Conservation (phyloP, 2,888 invertebrate species). For the Phortica magna region DNA sequence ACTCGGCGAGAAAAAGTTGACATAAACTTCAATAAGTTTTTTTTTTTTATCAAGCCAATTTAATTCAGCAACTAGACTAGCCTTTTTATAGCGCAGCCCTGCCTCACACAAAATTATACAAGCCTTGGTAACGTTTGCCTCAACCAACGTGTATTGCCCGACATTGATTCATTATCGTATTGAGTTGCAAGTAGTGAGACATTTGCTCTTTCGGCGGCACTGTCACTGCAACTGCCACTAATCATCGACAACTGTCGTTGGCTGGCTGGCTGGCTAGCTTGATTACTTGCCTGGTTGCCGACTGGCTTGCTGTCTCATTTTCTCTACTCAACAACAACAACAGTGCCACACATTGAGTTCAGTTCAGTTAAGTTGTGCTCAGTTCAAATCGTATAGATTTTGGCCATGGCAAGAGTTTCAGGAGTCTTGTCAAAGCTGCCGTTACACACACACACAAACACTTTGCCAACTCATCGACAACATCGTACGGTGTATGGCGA, state of each 20-base stretch:
- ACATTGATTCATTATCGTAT: constrained; percentile 19
- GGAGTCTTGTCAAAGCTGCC: constrained; percentile 15
- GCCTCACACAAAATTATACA: no score
- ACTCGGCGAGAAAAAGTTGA: no score
- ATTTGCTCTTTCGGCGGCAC: neutral
- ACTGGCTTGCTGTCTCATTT: neutral
- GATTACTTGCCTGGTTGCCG: neutral
- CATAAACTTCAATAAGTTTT: no score
- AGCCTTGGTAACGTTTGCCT: no score
- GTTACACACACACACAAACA: neutral
- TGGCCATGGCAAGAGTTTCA: constrained; percentile 9
- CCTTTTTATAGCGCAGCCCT: no score
- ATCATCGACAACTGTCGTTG: constrained; percentile 65
- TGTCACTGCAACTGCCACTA: constrained; percentile 44
- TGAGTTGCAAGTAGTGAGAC: neutral
- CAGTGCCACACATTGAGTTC: constrained; percentile 50
- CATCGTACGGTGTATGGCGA: constrained; percentile 34
- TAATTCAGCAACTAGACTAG: no score
- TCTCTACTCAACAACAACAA: constrained; percentile 39
- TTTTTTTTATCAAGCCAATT: no score
- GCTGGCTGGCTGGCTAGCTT: constrained; percentile 1
- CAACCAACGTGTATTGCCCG: neutral
- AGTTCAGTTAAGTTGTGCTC: constrained; percentile 33
- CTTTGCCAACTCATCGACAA: no score
- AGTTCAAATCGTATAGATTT: constrained; percentile 14